phyloP scores from a whole-genome alignment of 2,797 vertebrate genomes.

The Gallinago nigripennis region DNA sequence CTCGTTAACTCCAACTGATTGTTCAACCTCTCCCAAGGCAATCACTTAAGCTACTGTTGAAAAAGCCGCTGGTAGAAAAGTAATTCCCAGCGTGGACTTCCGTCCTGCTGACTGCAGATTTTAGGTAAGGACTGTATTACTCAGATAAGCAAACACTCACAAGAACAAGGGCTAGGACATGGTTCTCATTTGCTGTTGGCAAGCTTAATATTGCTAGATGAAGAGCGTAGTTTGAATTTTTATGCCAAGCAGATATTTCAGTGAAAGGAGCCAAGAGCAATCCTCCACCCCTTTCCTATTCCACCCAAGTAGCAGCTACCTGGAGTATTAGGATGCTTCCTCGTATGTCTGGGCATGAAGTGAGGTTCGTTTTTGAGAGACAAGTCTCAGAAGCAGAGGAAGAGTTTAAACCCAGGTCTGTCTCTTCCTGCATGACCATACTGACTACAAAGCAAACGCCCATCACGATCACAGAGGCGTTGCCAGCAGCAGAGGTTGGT shows the following conservation, averaged over 20 bases:
- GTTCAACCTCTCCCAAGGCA: not conserved
- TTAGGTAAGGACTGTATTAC: not conserved
- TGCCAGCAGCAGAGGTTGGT: not conserved
- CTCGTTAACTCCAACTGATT: not conserved
- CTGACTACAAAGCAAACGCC: not conserved
- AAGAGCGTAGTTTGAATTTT: not conserved
- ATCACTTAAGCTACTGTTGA: not conserved
- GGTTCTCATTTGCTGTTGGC: not conserved
- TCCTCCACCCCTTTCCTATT: not conserved
- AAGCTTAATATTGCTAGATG: not conserved
- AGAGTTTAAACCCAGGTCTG: not conserved
- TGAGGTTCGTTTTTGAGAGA: rapidly evolving
- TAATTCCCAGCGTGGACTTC: not conserved
- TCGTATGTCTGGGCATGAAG: not conserved
- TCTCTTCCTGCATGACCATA: not conserved
- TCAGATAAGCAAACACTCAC: not conserved
- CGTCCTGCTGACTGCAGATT: not conserved
- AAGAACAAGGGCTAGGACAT: not conserved
- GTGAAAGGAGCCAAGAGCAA: not conserved
- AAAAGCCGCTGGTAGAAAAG: not conserved
- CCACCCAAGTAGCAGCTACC: not conserved
- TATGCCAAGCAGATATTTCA: not conserved
- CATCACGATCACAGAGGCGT: rapidly evolving
- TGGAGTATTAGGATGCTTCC: not conserved
- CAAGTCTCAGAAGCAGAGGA: not conserved